Conservation (phyloP, 2,113 vertebrate species). For the Physeter macrocephalus region DNA sequence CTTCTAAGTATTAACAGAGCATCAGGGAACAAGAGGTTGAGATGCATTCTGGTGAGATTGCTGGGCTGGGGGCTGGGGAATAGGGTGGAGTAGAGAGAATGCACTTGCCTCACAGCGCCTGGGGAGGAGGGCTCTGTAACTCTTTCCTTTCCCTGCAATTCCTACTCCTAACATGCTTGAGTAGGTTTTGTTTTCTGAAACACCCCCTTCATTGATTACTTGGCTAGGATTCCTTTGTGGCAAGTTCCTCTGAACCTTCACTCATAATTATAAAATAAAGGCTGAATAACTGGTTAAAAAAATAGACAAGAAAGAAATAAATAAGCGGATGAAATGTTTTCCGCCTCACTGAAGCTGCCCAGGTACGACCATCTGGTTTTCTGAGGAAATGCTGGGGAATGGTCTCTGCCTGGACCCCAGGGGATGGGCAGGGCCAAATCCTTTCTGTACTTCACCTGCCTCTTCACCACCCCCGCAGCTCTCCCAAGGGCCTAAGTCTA, state of each 20-base stretch:
- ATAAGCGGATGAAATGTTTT: background rate
- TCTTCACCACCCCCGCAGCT: background rate
- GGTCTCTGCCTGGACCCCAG: background rate
- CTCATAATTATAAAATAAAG: background rate
- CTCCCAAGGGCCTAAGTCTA: background rate
- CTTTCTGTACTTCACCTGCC: too few relatives aligned
- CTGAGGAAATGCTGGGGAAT: too few relatives aligned
- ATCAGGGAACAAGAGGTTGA: background rate
- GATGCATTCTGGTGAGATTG: background rate
- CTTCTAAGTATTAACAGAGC: background rate
- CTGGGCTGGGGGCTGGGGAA: background rate
- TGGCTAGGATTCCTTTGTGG: background rate
- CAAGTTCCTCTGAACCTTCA: background rate
- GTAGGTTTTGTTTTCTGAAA: background rate
- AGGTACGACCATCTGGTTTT: too few relatives aligned
- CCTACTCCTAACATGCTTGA: background rate
- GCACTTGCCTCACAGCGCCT: background rate
- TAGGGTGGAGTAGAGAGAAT: rapidly evolving
- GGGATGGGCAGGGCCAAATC: background rate
- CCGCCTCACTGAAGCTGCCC: too few relatives aligned
- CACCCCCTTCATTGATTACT: background rate
- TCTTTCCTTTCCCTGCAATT: background rate
- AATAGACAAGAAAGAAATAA: background rate
- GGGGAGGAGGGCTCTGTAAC: background rate
- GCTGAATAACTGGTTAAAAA: background rate